A percentile compares a stretch with the other conserved stretches of the same genome.
Evolutionary conservation across 2,113 vertebrate genomes (phyloP).

Genomic region (Columbina picui): DNA sequence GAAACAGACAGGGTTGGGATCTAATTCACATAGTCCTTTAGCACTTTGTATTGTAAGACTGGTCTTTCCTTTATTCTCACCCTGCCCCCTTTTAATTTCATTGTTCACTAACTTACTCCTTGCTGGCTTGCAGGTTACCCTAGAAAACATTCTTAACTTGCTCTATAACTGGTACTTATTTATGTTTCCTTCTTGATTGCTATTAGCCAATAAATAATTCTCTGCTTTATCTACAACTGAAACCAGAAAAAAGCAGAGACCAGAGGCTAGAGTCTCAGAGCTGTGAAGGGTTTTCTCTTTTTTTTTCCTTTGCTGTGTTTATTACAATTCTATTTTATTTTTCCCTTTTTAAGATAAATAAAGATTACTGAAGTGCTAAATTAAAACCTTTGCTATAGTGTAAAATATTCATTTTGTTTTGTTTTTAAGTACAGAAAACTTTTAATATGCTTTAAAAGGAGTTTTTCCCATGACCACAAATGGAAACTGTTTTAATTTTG

Average conservation of each 20-base stretch:
- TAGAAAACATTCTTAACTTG: background rate
- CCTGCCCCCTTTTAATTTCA: accelerated
- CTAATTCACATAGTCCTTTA: background rate
- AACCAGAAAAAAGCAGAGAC: background rate
- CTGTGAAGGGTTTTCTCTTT: background rate
- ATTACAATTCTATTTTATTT: background rate
- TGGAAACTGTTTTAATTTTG: background rate
- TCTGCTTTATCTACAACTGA: background rate
- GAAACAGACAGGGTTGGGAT: background rate
- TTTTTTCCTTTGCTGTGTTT: background rate
- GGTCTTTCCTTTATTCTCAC: background rate
- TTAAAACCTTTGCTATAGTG: background rate
- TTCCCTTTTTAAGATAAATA: background rate
- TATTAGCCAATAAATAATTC: constrained; percentile 17
- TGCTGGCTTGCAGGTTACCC: background rate
- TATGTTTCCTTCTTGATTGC: background rate
- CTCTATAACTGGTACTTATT: background rate
- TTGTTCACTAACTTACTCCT: background rate
- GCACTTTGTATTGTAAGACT: background rate
- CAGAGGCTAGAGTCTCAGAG: background rate
- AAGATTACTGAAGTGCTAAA: background rate
- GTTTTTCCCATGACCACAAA: background rate
- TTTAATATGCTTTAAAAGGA: background rate
- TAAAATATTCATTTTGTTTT: background rate
- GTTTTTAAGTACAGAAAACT: background rate